Evolutionary conservation across 2,113 vertebrate genomes (phyloP).

Genomic region (Dicaeum eximium): DNA sequence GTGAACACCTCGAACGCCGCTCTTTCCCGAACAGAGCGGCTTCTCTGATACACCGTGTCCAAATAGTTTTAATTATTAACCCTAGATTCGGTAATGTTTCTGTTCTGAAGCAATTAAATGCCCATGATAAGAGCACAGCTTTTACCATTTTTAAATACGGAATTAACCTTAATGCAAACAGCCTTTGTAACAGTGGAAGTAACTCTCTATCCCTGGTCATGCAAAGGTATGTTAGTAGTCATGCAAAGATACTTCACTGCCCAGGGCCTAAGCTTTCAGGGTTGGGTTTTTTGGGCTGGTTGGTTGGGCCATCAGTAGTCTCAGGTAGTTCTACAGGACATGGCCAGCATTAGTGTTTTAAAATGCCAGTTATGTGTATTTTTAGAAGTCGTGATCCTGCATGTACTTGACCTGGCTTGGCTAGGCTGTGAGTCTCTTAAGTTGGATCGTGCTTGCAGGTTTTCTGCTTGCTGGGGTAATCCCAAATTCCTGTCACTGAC

Average conservation of each 20-base stretch:
- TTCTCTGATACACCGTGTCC: not conserved
- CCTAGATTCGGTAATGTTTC: not conserved
- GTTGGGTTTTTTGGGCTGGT: not conserved
- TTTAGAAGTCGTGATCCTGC: not conserved
- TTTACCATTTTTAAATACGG: not conserved
- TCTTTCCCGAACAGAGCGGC: not conserved
- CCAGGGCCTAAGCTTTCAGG: not conserved
- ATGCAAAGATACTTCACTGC: not conserved
- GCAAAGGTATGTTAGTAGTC: not conserved
- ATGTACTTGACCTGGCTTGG: not conserved
- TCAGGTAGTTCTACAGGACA: not conserved
- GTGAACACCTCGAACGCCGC: not conserved
- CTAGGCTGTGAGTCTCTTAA: not conserved
- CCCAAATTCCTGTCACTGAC: rapidly evolving
- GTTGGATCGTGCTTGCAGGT: not conserved
- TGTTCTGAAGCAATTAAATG: not conserved
- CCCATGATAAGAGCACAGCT: not conserved
- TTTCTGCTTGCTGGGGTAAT: rapidly evolving
- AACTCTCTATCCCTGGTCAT: not conserved
- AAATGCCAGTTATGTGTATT: not conserved
- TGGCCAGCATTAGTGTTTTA: not conserved
- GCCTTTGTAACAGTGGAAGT: not conserved
- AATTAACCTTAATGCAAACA: not conserved
- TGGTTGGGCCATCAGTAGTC: not conserved
- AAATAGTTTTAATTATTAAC: not conserved